These are phyloP conservation scores for Phodopus roborovskii DNA, from an alignment of 2,113 vertebrate species.

Conservation along the genomic window DNA sequence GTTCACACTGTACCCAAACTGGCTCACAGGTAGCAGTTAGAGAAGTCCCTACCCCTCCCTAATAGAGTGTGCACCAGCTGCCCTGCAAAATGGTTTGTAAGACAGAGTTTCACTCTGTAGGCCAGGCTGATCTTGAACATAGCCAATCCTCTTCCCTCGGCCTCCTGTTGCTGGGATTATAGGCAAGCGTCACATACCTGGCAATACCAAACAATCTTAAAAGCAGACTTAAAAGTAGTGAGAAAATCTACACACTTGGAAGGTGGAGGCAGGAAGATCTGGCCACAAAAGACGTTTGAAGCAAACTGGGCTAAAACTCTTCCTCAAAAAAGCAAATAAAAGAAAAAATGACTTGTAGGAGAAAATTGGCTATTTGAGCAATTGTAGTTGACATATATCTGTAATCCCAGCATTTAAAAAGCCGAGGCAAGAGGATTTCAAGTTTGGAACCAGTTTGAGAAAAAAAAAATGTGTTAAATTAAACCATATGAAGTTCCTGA, in stretches of 20 bases:
- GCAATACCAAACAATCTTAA: not conserved
- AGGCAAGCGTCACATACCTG: not conserved
- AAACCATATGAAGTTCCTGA: not conserved
- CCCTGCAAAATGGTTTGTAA: not conserved
- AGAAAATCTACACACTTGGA: not conserved
- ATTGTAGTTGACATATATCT: not conserved
- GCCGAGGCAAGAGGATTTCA: not conserved
- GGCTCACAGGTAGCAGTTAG: not conserved
- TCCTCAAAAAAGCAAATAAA: not conserved
- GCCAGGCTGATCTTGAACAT: not conserved
- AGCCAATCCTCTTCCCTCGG: not conserved
- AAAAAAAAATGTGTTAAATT: not conserved
- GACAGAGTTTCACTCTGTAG: not conserved
- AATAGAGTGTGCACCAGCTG: not conserved
- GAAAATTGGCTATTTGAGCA: not conserved
- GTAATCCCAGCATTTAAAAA: not conserved
- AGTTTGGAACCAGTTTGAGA: not conserved
- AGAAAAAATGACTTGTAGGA: not conserved
- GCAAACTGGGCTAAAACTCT: not conserved
- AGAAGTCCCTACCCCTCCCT: not conserved
- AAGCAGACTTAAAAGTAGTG: not conserved
- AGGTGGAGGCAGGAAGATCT: not conserved
- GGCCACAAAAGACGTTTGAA: not conserved
- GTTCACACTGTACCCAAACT: not conserved
- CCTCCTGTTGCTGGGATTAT: not conserved